Conservation (phyloP, 2,113 vertebrate species). For the Eulacestoma nigropectus region DNA sequence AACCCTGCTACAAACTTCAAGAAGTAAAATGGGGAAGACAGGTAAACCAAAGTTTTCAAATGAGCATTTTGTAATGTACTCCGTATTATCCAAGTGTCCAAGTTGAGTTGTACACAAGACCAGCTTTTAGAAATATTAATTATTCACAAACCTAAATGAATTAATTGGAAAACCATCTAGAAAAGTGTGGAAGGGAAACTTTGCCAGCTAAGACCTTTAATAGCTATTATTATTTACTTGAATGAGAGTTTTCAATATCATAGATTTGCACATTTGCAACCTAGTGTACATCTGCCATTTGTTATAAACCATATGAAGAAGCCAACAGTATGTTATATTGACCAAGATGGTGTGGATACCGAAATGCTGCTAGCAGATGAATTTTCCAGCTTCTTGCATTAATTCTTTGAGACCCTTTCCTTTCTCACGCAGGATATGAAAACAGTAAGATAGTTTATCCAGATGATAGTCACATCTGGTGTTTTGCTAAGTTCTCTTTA, state of each 20-base stretch:
- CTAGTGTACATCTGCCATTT: not conserved
- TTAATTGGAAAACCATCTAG: not conserved
- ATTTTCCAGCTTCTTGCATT: too few species aligned
- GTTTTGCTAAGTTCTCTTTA: too few species aligned
- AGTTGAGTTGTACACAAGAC: not conserved
- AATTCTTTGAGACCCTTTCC: too few species aligned
- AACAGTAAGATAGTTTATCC: too few species aligned
- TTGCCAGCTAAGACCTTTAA: not conserved
- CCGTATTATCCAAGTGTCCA: not conserved
- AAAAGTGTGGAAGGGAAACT: not conserved
- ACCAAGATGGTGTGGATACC: not conserved
- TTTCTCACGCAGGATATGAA: too few species aligned
- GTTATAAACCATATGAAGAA: not conserved
- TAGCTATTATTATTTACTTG: not conserved
- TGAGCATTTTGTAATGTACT: not conserved
- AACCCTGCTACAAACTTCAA: not conserved
- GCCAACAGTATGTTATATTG: not conserved
- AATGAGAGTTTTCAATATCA: not conserved
- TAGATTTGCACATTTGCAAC: not conserved
- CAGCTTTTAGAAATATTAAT: not conserved
- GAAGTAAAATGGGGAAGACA: not conserved
- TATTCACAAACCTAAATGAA: not conserved
- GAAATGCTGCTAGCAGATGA: too few species aligned
- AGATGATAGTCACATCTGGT: too few species aligned
- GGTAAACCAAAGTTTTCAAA: not conserved